These are phyloP conservation scores for Sesia apiformis DNA, from an alignment of 2,888 invertebrate species.

Conservation along the genomic window DNA sequence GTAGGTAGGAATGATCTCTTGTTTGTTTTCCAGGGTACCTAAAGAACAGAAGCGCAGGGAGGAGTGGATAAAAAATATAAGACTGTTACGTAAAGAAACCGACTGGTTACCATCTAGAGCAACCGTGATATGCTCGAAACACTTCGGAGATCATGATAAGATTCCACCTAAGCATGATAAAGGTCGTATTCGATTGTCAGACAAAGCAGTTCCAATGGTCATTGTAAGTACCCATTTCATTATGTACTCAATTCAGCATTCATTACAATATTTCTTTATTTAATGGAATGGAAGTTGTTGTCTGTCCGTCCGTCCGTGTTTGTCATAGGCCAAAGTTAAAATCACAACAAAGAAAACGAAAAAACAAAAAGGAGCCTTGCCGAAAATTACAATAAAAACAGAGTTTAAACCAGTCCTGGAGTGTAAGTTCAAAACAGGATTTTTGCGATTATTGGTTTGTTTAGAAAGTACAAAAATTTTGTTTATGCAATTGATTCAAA, in stretches of 20 bases:
- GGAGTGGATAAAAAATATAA: conserved; percentile 4
- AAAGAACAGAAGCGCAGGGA: conserved; percentile 7
- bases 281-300: too few species aligned
- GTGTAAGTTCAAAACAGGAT: neutral
- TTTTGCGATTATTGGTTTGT: neutral
- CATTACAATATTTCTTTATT: too few species aligned
- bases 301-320: too few species aligned
- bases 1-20: neutral
- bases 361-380: too few species aligned
- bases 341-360: too few species aligned
- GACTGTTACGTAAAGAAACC: conserved; percentile 5
- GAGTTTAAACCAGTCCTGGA: neutral
- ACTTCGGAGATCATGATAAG: conserved; percentile 4
- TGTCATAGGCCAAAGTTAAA: too few species aligned
- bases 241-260: too few species aligned
- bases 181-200: conserved; percentile 3
- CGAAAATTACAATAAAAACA: too few species aligned
- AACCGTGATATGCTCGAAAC: conserved; percentile 3
- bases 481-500: neutral
- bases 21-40: conserved; percentile 6
- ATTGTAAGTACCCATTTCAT: neutral
- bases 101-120: conserved; percentile 3
- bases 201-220: conserved; percentile 5
- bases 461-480: neutral
- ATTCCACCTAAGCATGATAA: conserved; percentile 5